Conservation (phyloP, 2,113 vertebrate species). For the Oxygymnocypris stewartii region DNA sequence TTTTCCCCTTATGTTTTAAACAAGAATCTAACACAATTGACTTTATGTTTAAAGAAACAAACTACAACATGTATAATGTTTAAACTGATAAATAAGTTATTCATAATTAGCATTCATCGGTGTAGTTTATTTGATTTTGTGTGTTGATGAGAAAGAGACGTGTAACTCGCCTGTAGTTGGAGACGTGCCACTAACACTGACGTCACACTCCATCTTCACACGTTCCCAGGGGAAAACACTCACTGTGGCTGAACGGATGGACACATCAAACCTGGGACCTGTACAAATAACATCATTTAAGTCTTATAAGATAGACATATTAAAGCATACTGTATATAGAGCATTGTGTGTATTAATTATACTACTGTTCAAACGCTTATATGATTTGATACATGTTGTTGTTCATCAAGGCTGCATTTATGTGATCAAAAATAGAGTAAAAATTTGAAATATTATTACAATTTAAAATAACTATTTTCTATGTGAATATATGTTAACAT, state of each 20-base stretch:
- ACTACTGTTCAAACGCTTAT: background rate
- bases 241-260: slow-evolving; percentile 79
- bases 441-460: background rate
- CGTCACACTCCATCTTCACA: slow-evolving; percentile 83
- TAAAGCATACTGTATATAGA: background rate
- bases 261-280: slow-evolving; percentile 86
- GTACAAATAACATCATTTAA: background rate
- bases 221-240: slow-evolving; percentile 85
- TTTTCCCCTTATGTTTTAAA: background rate
- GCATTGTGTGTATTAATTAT: background rate
- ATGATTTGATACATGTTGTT: no score
- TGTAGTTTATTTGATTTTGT: background rate
- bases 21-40: background rate
- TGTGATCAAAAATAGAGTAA: background rate
- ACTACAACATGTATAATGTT: background rate
- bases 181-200: slow-evolving; percentile 77
- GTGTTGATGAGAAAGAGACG: background rate
- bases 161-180: slow-evolving; percentile 78
- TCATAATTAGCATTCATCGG: background rate
- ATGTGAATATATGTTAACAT: background rate
- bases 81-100: background rate
- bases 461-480: background rate
- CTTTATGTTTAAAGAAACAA: background rate
- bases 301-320: background rate
- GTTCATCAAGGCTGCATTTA: background rate